Conservation (phyloP, 2,113 vertebrate genomes). For the Tenrec ecaudatus region DNA sequence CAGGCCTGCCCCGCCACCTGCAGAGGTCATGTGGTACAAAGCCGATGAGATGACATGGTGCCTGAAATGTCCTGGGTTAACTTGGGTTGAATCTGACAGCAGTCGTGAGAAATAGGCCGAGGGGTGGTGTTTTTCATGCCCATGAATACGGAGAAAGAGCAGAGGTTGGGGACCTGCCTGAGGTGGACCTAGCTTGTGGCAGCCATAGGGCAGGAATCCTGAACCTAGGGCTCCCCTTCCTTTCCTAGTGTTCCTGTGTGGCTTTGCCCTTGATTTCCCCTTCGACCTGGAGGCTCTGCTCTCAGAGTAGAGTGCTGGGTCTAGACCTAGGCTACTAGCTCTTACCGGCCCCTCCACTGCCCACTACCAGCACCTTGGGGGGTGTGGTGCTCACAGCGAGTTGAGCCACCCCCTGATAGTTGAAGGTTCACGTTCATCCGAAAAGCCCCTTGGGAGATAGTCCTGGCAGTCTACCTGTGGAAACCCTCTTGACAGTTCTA, state of each 20-base stretch:
- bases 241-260: neutral
- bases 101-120: neutral
- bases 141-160: neutral
- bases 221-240: accelerated
- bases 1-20: neutral
- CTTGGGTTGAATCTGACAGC: accelerated
- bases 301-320: too few species aligned
- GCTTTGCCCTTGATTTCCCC: neutral
- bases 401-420: neutral
- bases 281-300: neutral
- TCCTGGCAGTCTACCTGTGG: neutral
- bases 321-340: neutral
- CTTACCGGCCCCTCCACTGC: neutral
- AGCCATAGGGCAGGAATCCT: neutral
- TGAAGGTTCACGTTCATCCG: neutral
- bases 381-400: neutral
- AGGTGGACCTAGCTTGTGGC: neutral
- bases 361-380: neutral
- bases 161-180: neutral
- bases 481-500: neutral
- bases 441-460: neutral
- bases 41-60: neutral
- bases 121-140: neutral
- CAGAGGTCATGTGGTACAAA: neutral
- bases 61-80: too few species aligned